These are phyloP conservation scores for Toxotes jaculatrix DNA, from an alignment of 2,113 vertebrate species.

Conservation along the genomic window DNA sequence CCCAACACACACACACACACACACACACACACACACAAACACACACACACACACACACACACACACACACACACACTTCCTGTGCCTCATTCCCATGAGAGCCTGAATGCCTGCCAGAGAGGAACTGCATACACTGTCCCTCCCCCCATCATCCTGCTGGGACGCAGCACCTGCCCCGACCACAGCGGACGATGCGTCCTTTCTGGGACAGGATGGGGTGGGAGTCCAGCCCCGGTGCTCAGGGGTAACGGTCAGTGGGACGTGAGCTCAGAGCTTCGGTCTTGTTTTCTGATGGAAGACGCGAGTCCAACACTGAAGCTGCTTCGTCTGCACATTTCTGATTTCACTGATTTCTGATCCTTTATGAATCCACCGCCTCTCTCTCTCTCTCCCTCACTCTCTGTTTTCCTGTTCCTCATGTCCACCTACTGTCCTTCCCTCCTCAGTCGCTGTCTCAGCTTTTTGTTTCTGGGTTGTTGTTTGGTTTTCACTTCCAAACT, in stretches of 20 bases:
- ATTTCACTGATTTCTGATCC: conserved; percentile 68
- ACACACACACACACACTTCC: conserved; percentile 61
- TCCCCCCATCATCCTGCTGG: conserved; percentile 52
- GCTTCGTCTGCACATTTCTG: conserved; percentile 73
- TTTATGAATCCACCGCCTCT: conserved; percentile 46
- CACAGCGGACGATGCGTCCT: conserved; percentile 35
- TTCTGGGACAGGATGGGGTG: conserved; percentile 62
- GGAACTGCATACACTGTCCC: conserved; percentile 76
- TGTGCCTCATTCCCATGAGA: conserved; percentile 77
- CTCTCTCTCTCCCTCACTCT: background rate
- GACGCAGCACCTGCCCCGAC: conserved; percentile 56
- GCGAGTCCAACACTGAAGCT: conserved; percentile 38
- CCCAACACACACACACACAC: conserved; percentile 10
- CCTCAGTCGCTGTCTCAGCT: background rate
- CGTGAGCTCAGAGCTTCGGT: conserved; percentile 49
- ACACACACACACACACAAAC: conserved; percentile 19
- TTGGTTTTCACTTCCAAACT: no score
- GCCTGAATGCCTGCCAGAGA: conserved; percentile 76
- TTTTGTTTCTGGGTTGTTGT: background rate
- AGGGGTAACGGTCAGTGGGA: conserved; percentile 44
- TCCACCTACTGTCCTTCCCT: no score
- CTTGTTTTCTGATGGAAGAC: conserved; percentile 73
- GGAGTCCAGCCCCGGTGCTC: conserved; percentile 59
- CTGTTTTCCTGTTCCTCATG: no score
- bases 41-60: conserved; percentile 29